Percentiles rank a stretch among this genome's conserved stretches.
These are phyloP conservation scores for Plebejus anna DNA, from an alignment of 2,888 invertebrate species.

Conservation along the genomic window DNA sequence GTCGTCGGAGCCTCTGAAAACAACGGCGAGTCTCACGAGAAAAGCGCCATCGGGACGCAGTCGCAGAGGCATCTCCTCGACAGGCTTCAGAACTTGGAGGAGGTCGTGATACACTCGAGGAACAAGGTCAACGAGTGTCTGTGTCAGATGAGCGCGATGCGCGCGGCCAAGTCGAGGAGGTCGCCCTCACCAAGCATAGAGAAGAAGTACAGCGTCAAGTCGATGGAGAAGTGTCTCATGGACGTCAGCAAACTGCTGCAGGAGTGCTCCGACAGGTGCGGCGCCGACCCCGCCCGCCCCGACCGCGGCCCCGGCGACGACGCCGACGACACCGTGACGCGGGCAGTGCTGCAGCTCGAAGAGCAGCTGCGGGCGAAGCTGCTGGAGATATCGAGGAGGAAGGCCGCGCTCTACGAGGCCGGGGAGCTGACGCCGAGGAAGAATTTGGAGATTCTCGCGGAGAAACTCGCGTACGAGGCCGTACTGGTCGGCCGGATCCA, in stretches of 20 bases:
- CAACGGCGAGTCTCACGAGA: conserved; percentile 56
- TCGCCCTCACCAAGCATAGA: conserved; percentile 84
- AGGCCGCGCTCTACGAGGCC: conserved; percentile 82
- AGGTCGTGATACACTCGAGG: conserved; percentile 81
- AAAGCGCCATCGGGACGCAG: conserved; percentile 67
- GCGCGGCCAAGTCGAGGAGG: conserved; percentile 81
- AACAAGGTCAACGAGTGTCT: conserved; percentile 85
- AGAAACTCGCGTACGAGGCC: conserved; percentile 90
- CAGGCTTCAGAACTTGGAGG: conserved; percentile 81
- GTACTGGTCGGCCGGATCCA: conserved; percentile 84
- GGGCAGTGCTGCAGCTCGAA: conserved; percentile 83
- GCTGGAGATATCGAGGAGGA: conserved; percentile 83
- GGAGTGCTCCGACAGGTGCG: conserved; percentile 80
- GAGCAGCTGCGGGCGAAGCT: conserved; percentile 84
- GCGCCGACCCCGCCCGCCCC: conserved; percentile 68
- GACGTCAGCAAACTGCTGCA: conserved; percentile 82
- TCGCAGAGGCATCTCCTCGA: conserved; percentile 78
- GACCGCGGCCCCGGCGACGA: conserved; percentile 56
- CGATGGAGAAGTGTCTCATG: conserved; percentile 82
- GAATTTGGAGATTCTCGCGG: conserved; percentile 86
- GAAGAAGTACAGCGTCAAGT: conserved; percentile 80
- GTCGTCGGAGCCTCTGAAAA: conserved; percentile 63
- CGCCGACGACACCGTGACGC: conserved; percentile 75
- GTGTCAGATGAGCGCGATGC: conserved; percentile 81
- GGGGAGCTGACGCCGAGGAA: conserved; percentile 84